phyloP scores from a whole-genome alignment of 2,113 vertebrate species.

The Burhinus oedicnemus region DNA sequence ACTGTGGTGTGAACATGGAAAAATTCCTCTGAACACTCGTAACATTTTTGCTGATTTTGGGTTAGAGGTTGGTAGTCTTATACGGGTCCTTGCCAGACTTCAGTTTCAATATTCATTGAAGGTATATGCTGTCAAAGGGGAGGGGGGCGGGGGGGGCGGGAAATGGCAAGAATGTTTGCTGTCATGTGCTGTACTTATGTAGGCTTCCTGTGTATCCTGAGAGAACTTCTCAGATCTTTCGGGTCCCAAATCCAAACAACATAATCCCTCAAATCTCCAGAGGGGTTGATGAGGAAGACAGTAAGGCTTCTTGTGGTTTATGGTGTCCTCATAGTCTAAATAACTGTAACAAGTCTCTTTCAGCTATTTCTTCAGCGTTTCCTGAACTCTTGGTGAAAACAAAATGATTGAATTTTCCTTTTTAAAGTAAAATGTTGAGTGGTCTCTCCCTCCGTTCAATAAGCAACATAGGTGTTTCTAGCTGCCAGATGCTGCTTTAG shows the following conservation, averaged over 20 bases:
- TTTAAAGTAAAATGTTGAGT: not conserved
- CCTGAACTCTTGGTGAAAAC: not conserved
- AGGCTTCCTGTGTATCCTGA: not conserved
- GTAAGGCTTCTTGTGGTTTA: not conserved
- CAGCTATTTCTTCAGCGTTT: not conserved
- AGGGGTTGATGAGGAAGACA: not conserved
- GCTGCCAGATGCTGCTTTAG: not conserved
- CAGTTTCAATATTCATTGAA: not conserved
- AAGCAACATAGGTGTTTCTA: not conserved
- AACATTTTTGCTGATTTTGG: not conserved
- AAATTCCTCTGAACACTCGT: not conserved
- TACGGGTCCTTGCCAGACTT: not conserved
- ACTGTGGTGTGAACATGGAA: not conserved
- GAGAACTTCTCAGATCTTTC: not conserved
- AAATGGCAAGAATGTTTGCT: not conserved
- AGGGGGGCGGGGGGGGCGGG: too few species aligned
- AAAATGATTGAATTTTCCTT: not conserved
- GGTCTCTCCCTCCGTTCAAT: not conserved
- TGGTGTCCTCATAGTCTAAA: not conserved
- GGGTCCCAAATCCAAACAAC: not conserved
- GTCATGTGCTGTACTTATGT: not conserved
- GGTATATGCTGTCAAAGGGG: not conserved
- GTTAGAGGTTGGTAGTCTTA: not conserved
- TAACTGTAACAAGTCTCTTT: not conserved
- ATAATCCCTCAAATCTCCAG: not conserved